Percentiles rank a stretch among this genome's conserved stretches.
phyloP scores from a whole-genome alignment of 1,140 invertebrate species.

The Scaptomyza graminum region DNA sequence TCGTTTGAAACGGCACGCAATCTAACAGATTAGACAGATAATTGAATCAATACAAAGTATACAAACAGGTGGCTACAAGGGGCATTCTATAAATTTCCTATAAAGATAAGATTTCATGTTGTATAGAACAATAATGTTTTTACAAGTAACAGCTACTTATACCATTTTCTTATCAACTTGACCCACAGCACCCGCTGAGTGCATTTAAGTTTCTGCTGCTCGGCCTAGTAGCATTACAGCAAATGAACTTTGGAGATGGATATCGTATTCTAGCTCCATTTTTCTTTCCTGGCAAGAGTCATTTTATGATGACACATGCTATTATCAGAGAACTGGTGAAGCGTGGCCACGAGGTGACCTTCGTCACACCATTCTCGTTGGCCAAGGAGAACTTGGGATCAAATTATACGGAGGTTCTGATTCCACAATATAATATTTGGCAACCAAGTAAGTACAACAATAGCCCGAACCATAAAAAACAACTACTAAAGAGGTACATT shows the following conservation, averaged over 20 bases:
- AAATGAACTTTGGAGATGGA: constrained; percentile 32
- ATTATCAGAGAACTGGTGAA: constrained; percentile 61
- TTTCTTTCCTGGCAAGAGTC: constrained; percentile 74
- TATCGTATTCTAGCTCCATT: constrained; percentile 69
- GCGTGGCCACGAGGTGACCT: constrained; percentile 72
- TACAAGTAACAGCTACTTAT: not conserved
- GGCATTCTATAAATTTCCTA: not conserved
- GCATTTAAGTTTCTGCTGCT: constrained; percentile 28
- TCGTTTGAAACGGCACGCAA: no score
- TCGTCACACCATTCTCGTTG: constrained; percentile 64
- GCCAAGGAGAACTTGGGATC: constrained; percentile 61
- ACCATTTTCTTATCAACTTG: not conserved
- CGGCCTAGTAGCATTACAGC: constrained; percentile 50
- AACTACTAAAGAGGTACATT: not conserved
- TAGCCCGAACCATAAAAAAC: not conserved
- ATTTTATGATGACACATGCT: constrained; percentile 72
- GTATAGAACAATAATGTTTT: not conserved
- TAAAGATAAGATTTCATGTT: not conserved
- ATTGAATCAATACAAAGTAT: not conserved
- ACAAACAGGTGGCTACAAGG: not conserved
- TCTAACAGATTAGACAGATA: not conserved
- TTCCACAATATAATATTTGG: constrained; percentile 64
- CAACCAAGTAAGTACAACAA: constrained; percentile 33
- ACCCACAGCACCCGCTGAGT: constrained; percentile 68
- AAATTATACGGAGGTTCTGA: constrained; percentile 68